Base-by-base conservation (phyloP, 2,113 vertebrate genomes). In the Phyllopteryx taeniolatus region DNA sequence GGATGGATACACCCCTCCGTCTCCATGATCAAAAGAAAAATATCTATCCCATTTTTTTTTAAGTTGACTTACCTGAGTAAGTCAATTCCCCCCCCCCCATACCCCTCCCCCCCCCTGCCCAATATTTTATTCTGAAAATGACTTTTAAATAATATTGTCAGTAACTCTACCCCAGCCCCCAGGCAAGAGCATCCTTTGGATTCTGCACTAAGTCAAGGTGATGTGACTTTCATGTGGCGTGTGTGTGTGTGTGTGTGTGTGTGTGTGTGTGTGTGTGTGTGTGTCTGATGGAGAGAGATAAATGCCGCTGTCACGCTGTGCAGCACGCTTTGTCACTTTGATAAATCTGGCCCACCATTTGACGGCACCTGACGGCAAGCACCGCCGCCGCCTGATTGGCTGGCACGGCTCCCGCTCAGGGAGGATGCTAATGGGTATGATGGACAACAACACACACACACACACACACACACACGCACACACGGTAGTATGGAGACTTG, bases 281-380 rank as follows among this genome's bases (percentile, higher is more conserved):
- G 27, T 17, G 67, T 62, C 67, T 47, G 71, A 35, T 56, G 56
- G 72, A 75, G 78, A 78, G 84, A 88, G 87, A 91, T 88, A 91
- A 88, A 91, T 89, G 84, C 83, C 78, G 84, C 85, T 89, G 88
- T 87, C 85, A 73, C 85, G 83, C 84, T 85, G 86, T 81, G 84
- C 67, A n/a, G 83, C 65, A 79, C 22, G 68, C 83, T 85, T 86
- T 69, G 80, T 90, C 90, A 89, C 88, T 90, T 87, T 89, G 90
- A 91, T 91, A 84, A 87, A 90, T 90, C 86, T 91, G 87, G 69
- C 87, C 33, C 76, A 87, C 47, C 56, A 83, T 86, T 80, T 86
- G 90, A 88, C 68, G 77, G 86, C 90, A 91, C 90, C 90, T 91
- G 90, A 87, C 89, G 90, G 90, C 87, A 87, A 61, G 80, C 80